Conservation (phyloP, 2,113 vertebrate species). For the Lynx canadensis region DNA sequence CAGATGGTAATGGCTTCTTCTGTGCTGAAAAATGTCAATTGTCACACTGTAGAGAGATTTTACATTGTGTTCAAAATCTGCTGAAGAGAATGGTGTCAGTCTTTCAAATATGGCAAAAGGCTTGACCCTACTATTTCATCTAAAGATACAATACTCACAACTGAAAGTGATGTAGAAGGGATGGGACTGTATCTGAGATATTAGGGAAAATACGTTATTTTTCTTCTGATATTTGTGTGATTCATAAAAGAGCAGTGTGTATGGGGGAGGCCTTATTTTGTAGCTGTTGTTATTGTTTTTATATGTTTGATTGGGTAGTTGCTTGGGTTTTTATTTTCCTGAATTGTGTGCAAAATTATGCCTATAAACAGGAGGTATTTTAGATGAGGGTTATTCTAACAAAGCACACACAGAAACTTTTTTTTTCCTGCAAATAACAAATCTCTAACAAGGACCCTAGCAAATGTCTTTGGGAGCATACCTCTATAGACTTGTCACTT, state of each 20-base stretch:
- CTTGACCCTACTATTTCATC: neutral
- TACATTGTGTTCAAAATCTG: constrained; percentile 47
- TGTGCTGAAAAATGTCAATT: constrained; percentile 62
- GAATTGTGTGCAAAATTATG: neutral
- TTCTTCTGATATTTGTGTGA: neutral
- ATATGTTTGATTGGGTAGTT: neutral
- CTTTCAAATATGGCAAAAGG: neutral
- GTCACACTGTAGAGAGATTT: constrained; percentile 52
- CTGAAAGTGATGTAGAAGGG: neutral
- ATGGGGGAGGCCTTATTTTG: neutral
- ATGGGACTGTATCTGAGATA: neutral
- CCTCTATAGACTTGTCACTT: neutral
- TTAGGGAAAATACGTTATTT: neutral
- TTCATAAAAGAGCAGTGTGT: neutral
- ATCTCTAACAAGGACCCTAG: neutral
- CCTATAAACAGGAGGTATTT: neutral
- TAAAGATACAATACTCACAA: neutral
- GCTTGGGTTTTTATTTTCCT: neutral
- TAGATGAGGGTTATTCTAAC: neutral
- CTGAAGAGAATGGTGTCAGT: constrained; percentile 39
- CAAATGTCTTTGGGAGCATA: neutral
- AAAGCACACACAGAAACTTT: neutral
- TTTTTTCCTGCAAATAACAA: neutral
- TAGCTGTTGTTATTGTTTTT: neutral
- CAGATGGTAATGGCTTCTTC: constrained; percentile 74